A percentile compares a stretch with the other conserved stretches of the same genome.
Evolutionary conservation across 2,888 invertebrate genomes (phyloP).

Genomic region (Epinotia bilunana): DNA sequence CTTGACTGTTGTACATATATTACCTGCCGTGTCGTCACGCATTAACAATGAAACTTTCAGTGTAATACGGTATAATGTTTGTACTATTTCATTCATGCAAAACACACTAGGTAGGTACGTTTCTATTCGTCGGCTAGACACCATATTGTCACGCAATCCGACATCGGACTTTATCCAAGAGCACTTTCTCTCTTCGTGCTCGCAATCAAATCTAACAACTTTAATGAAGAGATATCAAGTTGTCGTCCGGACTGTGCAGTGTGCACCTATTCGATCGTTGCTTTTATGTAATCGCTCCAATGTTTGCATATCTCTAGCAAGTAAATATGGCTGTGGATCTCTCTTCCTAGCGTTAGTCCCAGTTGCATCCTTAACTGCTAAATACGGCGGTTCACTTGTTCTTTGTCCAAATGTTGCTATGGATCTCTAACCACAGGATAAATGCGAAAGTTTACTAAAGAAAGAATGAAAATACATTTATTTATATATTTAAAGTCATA

Average conservation of each 20-base stretch:
- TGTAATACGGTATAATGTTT: slow-evolving; percentile 18
- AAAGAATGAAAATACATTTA: too few species aligned
- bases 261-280: slow-evolving; percentile 7
- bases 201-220: slow-evolving; percentile 41
- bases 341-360: too few species aligned
- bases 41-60: slow-evolving; percentile 28
- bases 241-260: slow-evolving; percentile 17
- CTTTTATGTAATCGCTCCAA: slow-evolving; percentile 19
- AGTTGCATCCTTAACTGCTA: too few species aligned
- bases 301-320: slow-evolving; percentile 11
- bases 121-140: slow-evolving; percentile 19
- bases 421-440: too few species aligned
- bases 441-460: too few species aligned
- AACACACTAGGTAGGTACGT: slow-evolving; percentile 15
- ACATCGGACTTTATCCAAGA: slow-evolving; percentile 33
- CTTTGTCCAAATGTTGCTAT: too few species aligned
- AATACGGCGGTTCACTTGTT: too few species aligned
- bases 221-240: slow-evolving; percentile 38
- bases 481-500: too few species aligned
- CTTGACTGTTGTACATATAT: too few species aligned
- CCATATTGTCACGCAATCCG: slow-evolving; percentile 38
- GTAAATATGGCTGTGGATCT: background rate
- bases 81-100: slow-evolving; percentile 32
- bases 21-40: slow-evolving; percentile 16
- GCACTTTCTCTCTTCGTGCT: slow-evolving; percentile 38